Base-by-base conservation (phyloP, 2,888 invertebrate genomes). In the Octodonta nipae region DNA sequence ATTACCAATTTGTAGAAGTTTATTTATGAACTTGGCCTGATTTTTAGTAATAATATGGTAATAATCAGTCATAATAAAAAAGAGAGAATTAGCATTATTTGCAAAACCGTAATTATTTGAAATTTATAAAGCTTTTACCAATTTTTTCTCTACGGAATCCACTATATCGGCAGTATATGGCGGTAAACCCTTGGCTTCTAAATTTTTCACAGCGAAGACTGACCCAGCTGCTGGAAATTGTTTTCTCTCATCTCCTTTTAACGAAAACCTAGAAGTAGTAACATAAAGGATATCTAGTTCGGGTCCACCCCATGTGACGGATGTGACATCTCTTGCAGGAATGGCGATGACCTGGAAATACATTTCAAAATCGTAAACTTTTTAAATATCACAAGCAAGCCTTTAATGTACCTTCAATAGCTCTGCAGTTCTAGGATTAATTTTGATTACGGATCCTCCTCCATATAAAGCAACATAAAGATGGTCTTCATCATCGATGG, bases 401-500 rank as follows among this genome's bases (percentile, higher is more conserved):
- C n/a, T 22, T 22, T 22, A 11, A 30, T 15, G 32, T 34, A 47
- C 49, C 41, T 59, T 56, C 14, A 75, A 41, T 15, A 73, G 45
- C 41, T 60, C 51, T 6, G 65, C 63, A 4, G 55, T 58, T 26
- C 33, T 50, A 2, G 71, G 63, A 49, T 71, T 56, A 1, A 71
- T 59, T 25, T 68, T 59, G 5, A 71, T 42, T 3, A 84, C 75
- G 55, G 72, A 67, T 38, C 71, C 70, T 7, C 77, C 82, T 35
- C 65, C 64, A 49, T 61, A 74, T 33, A 75, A 59, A 2, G 78
- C 77, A 5, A 86, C 68, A 84, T 86, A 87, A 11, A 87, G 62
- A 52, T 84, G 80, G 20, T 74, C 84, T 33, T 79, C 71, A 3
- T 63, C 64, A 50, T 87, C 86, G 30, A 83, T 80, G 1, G 84